Evolutionary conservation across 2,113 vertebrate species (phyloP).

Genomic region (Opisthocomus hoazin): DNA sequence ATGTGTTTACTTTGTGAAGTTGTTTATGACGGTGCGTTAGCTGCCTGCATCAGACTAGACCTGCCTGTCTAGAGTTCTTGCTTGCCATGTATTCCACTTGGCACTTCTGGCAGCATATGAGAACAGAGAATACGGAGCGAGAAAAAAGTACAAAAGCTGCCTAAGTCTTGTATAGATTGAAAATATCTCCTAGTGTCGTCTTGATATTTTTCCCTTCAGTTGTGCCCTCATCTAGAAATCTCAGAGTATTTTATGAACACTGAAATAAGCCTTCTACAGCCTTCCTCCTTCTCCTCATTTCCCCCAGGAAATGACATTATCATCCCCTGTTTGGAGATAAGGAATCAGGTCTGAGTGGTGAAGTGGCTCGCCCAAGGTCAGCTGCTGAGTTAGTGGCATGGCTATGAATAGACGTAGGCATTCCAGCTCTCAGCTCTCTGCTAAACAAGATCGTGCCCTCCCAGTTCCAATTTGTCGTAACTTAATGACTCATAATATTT

Average conservation of each 20-base stretch:
- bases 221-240: not conserved
- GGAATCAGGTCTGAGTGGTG: not conserved
- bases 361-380: constrained; percentile 7
- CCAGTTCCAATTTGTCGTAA: not conserved
- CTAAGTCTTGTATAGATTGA: not conserved
- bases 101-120: not conserved
- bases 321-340: not conserved
- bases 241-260: not conserved
- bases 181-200: not conserved
- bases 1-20: not conserved
- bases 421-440: not conserved
- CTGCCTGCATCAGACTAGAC: not conserved
- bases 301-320: not conserved
- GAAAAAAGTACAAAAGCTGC: not conserved
- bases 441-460: not conserved
- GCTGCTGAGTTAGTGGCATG: not conserved
- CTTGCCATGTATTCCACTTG: not conserved
- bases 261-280: not conserved
- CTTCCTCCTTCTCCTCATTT: not conserved
- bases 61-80: not conserved
- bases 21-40: not conserved
- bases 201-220: not conserved
- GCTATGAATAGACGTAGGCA: constrained; percentile 3
- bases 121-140: not conserved
- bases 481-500: not conserved